These are phyloP conservation scores for Sebastes cheni DNA, from an alignment of 2,797 vertebrate species.

Conservation along the genomic window DNA sequence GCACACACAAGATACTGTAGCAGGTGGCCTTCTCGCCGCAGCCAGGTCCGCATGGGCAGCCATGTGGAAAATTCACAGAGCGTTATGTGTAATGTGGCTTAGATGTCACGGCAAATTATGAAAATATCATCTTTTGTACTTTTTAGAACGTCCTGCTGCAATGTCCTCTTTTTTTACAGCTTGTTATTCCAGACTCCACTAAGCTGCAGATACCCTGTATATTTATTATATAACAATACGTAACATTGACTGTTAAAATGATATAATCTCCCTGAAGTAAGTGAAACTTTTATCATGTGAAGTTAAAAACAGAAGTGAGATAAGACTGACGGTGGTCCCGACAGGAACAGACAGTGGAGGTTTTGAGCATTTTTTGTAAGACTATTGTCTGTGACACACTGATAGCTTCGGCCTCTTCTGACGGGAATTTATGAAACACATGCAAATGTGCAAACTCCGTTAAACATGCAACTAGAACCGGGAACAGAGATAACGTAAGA, in stretches of 20 bases:
- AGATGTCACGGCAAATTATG: not conserved
- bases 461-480: not conserved
- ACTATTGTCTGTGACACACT: not conserved
- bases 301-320: constrained; percentile 42
- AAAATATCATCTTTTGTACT: constrained; percentile 21
- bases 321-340: not conserved
- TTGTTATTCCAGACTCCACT: not conserved
- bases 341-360: constrained; percentile 9
- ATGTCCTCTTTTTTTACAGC: not conserved
- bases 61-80: constrained; percentile 33
- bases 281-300: not conserved
- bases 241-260: not conserved
- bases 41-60: constrained; percentile 47
- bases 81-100: constrained; percentile 20
- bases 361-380: not conserved
- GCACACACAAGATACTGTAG: not conserved
- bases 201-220: not conserved
- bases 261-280: fast-evolving
- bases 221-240: not conserved
- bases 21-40: constrained; percentile 44
- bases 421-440: constrained; percentile 14
- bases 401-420: not conserved
- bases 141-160: not conserved
- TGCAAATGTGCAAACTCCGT: constrained; percentile 16
- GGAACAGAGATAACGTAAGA: not conserved